phyloP scores from a whole-genome alignment of 2,113 vertebrate genomes.

The Erythrocercus mccallii region DNA sequence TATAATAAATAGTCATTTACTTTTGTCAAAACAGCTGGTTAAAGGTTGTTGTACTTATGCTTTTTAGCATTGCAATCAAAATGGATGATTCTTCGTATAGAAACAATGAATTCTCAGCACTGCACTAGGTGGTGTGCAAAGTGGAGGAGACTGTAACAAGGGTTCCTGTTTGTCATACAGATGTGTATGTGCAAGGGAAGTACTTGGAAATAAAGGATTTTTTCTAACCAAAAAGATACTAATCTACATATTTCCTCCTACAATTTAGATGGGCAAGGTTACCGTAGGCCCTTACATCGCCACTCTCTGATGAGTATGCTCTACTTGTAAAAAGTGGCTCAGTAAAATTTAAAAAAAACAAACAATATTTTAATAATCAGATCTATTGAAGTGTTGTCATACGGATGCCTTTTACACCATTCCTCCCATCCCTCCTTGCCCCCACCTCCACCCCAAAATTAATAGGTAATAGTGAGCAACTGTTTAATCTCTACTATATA shows the following conservation, averaged over 20 bases:
- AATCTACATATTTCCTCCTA: background rate
- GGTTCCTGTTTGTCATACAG: background rate
- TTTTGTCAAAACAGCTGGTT: constrained; percentile 40
- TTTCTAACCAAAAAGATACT: background rate
- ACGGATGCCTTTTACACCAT: rapidly evolving
- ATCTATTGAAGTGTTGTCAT: background rate
- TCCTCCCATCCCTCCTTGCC: background rate
- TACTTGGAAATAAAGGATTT: background rate
- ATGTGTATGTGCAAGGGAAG: rapidly evolving
- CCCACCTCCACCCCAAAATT: rapidly evolving
- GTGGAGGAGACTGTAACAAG: background rate
- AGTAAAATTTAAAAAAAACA: background rate
- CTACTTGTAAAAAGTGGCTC: background rate
- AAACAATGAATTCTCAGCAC: background rate
- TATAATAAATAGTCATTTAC: constrained; percentile 31
- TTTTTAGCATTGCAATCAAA: background rate
- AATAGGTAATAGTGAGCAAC: background rate
- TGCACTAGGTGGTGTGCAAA: background rate
- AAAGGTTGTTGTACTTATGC: background rate
- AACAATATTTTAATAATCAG: background rate
- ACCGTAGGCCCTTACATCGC: background rate
- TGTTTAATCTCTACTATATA: background rate
- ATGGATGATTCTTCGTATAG: background rate
- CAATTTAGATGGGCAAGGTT: background rate
- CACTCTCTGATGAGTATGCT: background rate